Evolutionary conservation across 2,113 vertebrate species (phyloP), one percentile per base, ranked within the genome.

Genomic region (Odontesthes bonariensis): DNA sequence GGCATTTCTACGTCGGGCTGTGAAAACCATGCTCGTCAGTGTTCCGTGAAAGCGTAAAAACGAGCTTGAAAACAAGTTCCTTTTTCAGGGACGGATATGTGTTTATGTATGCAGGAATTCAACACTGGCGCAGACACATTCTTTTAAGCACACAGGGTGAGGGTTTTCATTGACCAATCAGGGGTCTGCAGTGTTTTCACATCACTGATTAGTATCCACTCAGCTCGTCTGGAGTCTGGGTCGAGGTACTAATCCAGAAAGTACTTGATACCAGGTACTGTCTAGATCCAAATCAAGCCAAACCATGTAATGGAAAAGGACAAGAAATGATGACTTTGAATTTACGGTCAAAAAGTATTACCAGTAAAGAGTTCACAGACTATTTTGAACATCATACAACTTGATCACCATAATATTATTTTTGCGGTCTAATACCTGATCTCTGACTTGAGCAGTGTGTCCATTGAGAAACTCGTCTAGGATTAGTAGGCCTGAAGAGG

Each of bases 381-480:
- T 47, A 10, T 42, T 67, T 47, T 20, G 58, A 70, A 70, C 5
- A 85, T 44, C 55, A 54, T 6, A 55, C n/a, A 75, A 59, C 22
- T 54, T 69, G 16, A 10, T 47, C 52, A 75, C 6, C 47, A 73
- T 3, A 46, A 5, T 5, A 47, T 60, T 59, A 35, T 31, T 55
- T 68, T 61, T 80, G 56, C 68, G 40, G 44, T 80, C 63, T 82
- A 82, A 75, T 94, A 94, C 92, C 93, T 94, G 93, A 93, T 91
- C 83, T 94, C 94, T 70, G 93, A 90, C 86, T 94, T 90, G 73
- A 93, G 88, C 69, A 91, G 87, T 79, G 91, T 53, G 88, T 95
- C 94, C 94, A 95, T 95, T 92, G 91, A 92, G 88, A 86, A 86
- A 88, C 84, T 86, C 82, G 78, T 90, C 89, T 84, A 88, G 84